Evolutionary conservation across 2,113 vertebrate species (phyloP).

Genomic region (Engraulis encrasicolus): DNA sequence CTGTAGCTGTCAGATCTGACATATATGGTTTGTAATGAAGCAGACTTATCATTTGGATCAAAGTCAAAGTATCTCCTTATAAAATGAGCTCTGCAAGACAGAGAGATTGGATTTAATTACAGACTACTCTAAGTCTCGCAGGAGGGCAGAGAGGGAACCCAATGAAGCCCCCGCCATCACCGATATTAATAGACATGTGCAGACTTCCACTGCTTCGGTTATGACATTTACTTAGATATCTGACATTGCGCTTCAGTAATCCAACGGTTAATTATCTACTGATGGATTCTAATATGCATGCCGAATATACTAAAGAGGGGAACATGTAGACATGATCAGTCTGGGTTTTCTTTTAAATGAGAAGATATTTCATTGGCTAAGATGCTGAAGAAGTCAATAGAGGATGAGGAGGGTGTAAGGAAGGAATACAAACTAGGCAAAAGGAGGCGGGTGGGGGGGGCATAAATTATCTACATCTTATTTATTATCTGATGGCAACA

Average conservation of each 20-base stretch:
- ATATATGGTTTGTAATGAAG: slow-evolving; percentile 37
- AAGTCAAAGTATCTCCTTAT: slow-evolving; percentile 38
- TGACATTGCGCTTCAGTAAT: neutral
- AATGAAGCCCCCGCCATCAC: neutral
- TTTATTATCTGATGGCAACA: no score
- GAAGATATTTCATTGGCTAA: no score
- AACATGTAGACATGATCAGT: no score
- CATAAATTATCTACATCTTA: no score
- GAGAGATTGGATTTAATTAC: neutral
- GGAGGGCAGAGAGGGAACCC: neutral
- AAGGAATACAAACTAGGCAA: no score
- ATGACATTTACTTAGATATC: neutral
- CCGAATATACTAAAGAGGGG: no score
- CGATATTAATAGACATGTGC: neutral
- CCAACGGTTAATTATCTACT: neutral
- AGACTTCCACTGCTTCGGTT: neutral
- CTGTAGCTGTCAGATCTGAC: slow-evolving; percentile 31
- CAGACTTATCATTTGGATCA: slow-evolving; percentile 35
- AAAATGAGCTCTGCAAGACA: slow-evolving; percentile 12
- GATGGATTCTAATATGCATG: no score
- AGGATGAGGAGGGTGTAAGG: no score
- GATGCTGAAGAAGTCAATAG: no score
- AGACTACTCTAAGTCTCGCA: neutral
- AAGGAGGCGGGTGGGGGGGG: no score
- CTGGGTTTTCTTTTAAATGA: no score